These are phyloP conservation scores for Callitettix versicolor DNA, from an alignment of 1,140 invertebrate genomes.

Conservation along the genomic window DNA sequence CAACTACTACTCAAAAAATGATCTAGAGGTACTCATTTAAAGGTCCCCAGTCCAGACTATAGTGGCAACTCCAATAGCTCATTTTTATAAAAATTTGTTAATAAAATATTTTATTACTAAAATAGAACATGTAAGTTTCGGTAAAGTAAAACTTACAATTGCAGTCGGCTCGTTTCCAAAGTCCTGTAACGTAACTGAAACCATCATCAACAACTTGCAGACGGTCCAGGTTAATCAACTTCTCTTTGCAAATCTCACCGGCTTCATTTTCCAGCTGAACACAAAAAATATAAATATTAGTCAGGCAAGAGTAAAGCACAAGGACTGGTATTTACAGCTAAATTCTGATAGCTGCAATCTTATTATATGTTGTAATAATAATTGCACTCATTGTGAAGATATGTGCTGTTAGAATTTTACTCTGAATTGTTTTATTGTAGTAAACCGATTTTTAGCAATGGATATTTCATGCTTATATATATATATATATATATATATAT, in stretches of 20 bases:
- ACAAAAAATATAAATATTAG: not conserved
- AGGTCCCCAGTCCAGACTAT: too few species aligned
- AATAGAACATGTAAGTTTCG: not conserved
- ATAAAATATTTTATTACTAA: not conserved
- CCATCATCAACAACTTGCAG: slow-evolving; percentile 20
- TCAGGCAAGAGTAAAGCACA: not conserved
- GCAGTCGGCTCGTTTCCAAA: slow-evolving; percentile 23
- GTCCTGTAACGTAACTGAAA: slow-evolving; percentile 19
- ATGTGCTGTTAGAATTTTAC: too few species aligned
- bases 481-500: too few species aligned
- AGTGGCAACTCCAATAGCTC: not conserved
- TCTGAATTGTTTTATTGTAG: too few species aligned
- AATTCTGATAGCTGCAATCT: too few species aligned
- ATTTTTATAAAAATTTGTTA: not conserved
- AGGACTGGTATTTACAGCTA: slow-evolving; percentile 13
- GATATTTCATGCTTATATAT: too few species aligned
- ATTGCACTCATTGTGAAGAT: too few species aligned
- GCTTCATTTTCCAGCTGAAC: slow-evolving; percentile 13
- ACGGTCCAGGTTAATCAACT: slow-evolving; percentile 23
- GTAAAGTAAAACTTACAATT: slow-evolving; percentile 14
- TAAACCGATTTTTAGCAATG: too few species aligned
- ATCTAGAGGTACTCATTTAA: too few species aligned
- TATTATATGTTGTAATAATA: too few species aligned
- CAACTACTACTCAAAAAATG: too few species aligned
- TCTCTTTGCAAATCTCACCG: slow-evolving; percentile 16